Evolutionary conservation across 2,888 invertebrate species (phyloP).

Genomic region (Drosophila multiciliata): DNA sequence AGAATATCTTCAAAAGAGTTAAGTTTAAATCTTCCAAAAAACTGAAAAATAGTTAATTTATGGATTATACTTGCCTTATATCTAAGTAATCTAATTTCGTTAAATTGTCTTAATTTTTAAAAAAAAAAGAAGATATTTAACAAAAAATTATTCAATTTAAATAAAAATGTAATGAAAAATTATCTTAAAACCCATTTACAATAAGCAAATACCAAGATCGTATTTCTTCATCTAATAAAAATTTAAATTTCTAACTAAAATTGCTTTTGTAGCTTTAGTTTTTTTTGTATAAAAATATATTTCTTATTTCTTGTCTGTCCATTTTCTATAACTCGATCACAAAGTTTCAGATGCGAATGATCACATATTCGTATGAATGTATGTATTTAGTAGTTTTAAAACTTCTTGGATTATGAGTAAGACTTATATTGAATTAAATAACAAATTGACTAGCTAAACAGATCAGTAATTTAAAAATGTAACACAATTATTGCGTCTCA

Average conservation of each 20-base stretch:
- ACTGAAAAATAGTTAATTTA: neutral
- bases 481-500: slow-evolving; percentile 4
- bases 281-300: neutral
- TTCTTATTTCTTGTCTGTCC: neutral
- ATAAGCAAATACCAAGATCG: neutral
- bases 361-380: neutral
- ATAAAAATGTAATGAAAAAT: neutral
- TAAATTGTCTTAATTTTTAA: neutral
- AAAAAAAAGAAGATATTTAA: neutral
- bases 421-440: neutral
- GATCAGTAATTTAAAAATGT: neutral
- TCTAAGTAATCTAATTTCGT: neutral
- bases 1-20: neutral
- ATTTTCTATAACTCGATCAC: neutral
- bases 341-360: slow-evolving; percentile 3
- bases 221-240: neutral
- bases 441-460: neutral
- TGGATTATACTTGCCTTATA: neutral
- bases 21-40: neutral
- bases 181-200: neutral
- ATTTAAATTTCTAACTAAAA: neutral
- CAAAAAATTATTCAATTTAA: neutral
- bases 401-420: neutral
- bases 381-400: neutral
- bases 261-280: neutral